These are phyloP conservation scores for Heteromyza rotundicornis DNA, from an alignment of 2,888 invertebrate species.

Conservation along the genomic window DNA sequence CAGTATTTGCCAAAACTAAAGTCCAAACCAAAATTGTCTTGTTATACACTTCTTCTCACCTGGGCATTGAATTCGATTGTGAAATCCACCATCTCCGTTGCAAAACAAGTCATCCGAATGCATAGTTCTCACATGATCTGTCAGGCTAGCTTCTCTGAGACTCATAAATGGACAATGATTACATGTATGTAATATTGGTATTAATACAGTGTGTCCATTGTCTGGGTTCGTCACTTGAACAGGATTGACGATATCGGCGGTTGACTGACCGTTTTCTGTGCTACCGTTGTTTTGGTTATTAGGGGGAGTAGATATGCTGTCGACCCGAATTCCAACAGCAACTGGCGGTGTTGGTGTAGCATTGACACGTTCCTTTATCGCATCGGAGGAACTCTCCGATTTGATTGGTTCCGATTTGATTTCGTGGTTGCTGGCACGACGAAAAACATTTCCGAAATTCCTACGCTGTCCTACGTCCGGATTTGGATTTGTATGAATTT, in stretches of 20 bases:
- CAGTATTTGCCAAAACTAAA: too few relatives aligned
- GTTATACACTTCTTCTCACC: too few relatives aligned
- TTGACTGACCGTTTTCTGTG: neutral
- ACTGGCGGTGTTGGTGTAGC: slow-evolving; percentile 53
- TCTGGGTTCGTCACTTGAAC: slow-evolving; percentile 7
- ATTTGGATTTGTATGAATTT: slow-evolving; percentile 59
- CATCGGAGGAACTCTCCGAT: slow-evolving; percentile 51
- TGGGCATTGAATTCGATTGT: slow-evolving; percentile 68
- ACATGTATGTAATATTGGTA: too few relatives aligned
- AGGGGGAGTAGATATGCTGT: slow-evolving; percentile 5
- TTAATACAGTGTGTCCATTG: too few relatives aligned
- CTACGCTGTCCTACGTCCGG: slow-evolving; percentile 51
- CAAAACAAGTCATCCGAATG: slow-evolving; percentile 36
- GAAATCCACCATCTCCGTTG: slow-evolving; percentile 10
- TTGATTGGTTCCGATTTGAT: slow-evolving; percentile 62
- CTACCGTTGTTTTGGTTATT: neutral
- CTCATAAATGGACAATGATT: slow-evolving; percentile 57
- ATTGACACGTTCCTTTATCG: slow-evolving; percentile 48
- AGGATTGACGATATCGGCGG: neutral
- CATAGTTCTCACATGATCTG: slow-evolving; percentile 33
- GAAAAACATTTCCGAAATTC: slow-evolving; percentile 53
- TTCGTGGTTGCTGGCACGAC: slow-evolving; percentile 47
- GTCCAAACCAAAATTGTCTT: neutral
- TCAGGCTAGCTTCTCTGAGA: slow-evolving; percentile 39
- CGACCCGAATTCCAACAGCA: slow-evolving; percentile 27